Base-by-base conservation (phyloP, 2,797 vertebrate species). In the Astyanax mexicanus region DNA sequence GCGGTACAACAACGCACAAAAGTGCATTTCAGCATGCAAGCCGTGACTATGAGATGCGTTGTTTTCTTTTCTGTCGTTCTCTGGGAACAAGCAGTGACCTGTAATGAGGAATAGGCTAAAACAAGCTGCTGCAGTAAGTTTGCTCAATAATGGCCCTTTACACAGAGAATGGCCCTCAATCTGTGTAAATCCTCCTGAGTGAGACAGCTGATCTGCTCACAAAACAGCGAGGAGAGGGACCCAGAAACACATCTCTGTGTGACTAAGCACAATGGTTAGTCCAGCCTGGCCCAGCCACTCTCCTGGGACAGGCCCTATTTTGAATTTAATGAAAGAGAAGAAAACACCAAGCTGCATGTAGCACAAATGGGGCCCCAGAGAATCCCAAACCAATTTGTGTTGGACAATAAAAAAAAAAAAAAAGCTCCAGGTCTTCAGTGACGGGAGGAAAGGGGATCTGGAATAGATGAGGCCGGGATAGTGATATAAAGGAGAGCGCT, bases 241-340 rank as follows among this genome's bases (percentile, higher is more conserved):
- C 64, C 51, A 88, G 78, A 90, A n/a, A 80, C 0, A 4, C 83
- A 77, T 75, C 87, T 91, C 54, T 88, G 84, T 86, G 73, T 83
- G 87, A 78, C 78, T 80, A 83, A 83, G 82, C 79, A 89, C 87
- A 92, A 90, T 87, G 79, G 89, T 84, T 83, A 72, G 72, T 84
- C 62, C 85, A 87, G 76, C 79, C 69, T 69, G 77, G 67, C 83
- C 82, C 80, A 60, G 75, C 75, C 81, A 86, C 80, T 87, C 84
- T 89, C 84, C 62, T 76, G 81, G 87, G 88, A 91, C 62, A 80
- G 72, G 69, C 49, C 82, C 89, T 88, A 86, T 90, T 93, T 87
- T 86, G 84, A 90, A 86, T 84, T 80, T 81, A 86, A 87, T 85
- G 85, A 92, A 91, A 90, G 83, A 84, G 81, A 89, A 90, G 81